Evolutionary conservation across 2,888 invertebrate species (phyloP).

Genomic region (Sclerodermus sp.): DNA sequence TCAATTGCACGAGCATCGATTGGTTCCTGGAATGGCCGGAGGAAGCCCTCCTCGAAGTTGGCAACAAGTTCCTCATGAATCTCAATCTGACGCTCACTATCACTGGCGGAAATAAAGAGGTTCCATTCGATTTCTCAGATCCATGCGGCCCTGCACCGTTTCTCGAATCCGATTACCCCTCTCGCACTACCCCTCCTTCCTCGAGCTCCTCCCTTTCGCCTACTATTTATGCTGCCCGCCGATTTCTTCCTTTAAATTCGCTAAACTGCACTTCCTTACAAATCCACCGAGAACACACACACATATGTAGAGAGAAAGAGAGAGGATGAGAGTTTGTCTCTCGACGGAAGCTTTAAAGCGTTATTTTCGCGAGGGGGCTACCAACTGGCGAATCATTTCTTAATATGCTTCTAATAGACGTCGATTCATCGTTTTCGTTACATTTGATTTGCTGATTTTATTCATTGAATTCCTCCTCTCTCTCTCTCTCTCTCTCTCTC

Average conservation of each 20-base stretch:
- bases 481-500: too few species aligned
- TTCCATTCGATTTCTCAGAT: constrained; percentile 27
- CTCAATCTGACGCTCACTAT: constrained; percentile 73
- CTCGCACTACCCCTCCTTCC: constrained; percentile 5
- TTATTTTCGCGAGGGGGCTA: too few species aligned
- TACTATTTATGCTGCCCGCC: neutral
- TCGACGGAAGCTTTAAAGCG: too few species aligned
- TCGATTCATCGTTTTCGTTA: too few species aligned
- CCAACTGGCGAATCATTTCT: too few species aligned
- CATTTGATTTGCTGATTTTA: too few species aligned
- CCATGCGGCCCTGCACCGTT: neutral
- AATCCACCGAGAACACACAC: too few species aligned
- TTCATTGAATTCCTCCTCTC: too few species aligned
- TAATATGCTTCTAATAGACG: too few species aligned
- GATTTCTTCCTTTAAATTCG: constrained; percentile 2
- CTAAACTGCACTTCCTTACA: too few species aligned
- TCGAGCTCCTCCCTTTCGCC: constrained; percentile 3
- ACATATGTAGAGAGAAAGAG: too few species aligned
- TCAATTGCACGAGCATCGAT: constrained; percentile 86
- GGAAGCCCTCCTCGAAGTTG: constrained; percentile 86
- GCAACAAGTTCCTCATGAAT: constrained; percentile 76
- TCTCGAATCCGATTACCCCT: neutral
- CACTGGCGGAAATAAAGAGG: constrained; percentile 63
- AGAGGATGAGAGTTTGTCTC: too few species aligned
- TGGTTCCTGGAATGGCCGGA: constrained; percentile 91